Base-by-base conservation (phyloP, 2,888 invertebrate species). In the Ctena decussata region DNA sequence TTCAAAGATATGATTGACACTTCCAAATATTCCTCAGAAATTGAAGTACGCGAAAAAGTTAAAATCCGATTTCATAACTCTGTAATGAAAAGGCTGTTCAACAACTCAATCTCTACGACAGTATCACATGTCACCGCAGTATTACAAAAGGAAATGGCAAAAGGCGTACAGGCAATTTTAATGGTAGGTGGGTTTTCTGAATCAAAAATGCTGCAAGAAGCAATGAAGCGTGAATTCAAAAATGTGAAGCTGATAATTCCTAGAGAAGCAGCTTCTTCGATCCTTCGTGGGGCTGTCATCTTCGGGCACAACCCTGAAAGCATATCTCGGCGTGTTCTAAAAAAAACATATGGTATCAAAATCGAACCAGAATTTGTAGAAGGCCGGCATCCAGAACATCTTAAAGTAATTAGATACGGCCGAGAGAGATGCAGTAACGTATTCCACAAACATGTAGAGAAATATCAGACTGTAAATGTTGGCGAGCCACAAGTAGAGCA, bases 371-470 rank as follows among this genome's bases (percentile, higher is more conserved):
- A 11, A 15, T 41, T 41, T 15, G 15, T 11, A 41, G 41, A 41
- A 41, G 41, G 41, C 15, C 8, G 15, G 15, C 41, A 41, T 41
- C 15, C 15, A 15, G 15, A 41, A 41, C 15, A 41, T 41, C 65
- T 77, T n/a, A 72, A 70, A n/a, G 30, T n/a, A 0, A 24, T 24
- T 2, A 6, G 6, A 1, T 41, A 77, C 0, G 73, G 69, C 11
- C n/a, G 6, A 21, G 49, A 8, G 15, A 0, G 27, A 1, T 84
- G 84, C 57, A 53, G n/a, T 0, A 44, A 84, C 3, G 39, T 80
- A 11, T 84, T 84, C 53, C 35, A 53, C 35, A 76, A 41, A n/a
- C 74, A 77, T 39, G 84, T 80, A 8, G 18, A 49, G 35, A 37
- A 73, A 12, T 73, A 74, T n/a, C 53, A 85, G 46, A 39, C 57